Percentiles rank a stretch among this genome's conserved stretches.
phyloP scores from a whole-genome alignment of 92 coral and sea anemone genomes.

The Epizoanthus scotinus region DNA sequence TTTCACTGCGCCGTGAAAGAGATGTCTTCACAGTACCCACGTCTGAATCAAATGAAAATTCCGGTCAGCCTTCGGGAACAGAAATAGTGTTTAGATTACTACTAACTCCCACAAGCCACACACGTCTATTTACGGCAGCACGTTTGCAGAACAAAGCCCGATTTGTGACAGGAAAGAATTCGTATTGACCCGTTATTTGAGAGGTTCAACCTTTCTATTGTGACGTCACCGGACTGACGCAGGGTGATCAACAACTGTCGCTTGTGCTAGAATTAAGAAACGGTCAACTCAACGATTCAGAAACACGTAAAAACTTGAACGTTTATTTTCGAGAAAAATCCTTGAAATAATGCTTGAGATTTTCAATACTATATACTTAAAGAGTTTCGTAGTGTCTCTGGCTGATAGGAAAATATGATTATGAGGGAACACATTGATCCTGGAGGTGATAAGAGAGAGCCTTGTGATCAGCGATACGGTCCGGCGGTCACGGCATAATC shows the following conservation, averaged over 20 bases:
- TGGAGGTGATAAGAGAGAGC: not conserved
- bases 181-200: slow-evolving; percentile 36
- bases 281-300: not conserved
- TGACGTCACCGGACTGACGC: slow-evolving; percentile 33
- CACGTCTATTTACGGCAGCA: slow-evolving; percentile 46
- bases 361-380: not conserved
- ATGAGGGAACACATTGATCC: not conserved
- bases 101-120: slow-evolving; percentile 38
- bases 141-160: slow-evolving; percentile 37
- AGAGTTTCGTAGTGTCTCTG: not conserved
- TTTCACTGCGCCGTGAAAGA: not conserved
- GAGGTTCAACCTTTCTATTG: slow-evolving; percentile 37
- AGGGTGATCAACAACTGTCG: slow-evolving; percentile 13
- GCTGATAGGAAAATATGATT: not conserved
- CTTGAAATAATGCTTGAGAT: not conserved
- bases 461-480: slow-evolving; percentile 13
- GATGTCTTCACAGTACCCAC: slow-evolving; percentile 4
- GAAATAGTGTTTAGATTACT: slow-evolving; percentile 45
- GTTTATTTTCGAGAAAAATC: not conserved
- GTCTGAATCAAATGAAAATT: slow-evolving; percentile 38
- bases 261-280: not conserved
- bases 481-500: slow-evolving; percentile 12
- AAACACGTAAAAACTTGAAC: slow-evolving; percentile 10
- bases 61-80: slow-evolving; percentile 39
- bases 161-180: slow-evolving; percentile 47